Evolutionary conservation across 2,888 invertebrate genomes (phyloP).

Genomic region (Drosophila anceps): DNA sequence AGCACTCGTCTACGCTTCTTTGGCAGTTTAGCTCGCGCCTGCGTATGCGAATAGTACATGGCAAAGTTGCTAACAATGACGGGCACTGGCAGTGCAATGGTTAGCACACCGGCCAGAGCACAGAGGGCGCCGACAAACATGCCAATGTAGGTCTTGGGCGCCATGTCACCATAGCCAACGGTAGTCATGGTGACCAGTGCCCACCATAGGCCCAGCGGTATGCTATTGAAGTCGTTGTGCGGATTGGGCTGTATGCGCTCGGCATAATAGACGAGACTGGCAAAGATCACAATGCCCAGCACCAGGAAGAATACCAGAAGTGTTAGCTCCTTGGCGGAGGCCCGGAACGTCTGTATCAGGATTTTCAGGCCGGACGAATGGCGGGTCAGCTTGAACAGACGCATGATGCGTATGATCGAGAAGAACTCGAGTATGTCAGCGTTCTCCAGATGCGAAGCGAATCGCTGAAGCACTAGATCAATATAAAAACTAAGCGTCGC

Average conservation of each 20-base stretch:
- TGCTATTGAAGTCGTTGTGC: slow-evolving; percentile 98
- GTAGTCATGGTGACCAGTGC: slow-evolving; percentile 99
- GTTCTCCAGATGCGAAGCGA: slow-evolving; percentile 96
- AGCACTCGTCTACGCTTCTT: slow-evolving; percentile 98
- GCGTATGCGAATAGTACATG: slow-evolving; percentile 97
- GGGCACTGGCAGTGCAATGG: slow-evolving; percentile 99
- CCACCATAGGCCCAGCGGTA: slow-evolving; percentile 99
- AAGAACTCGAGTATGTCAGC: slow-evolving; percentile 99
- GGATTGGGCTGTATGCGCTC: slow-evolving; percentile 98
- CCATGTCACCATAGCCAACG: slow-evolving; percentile 99
- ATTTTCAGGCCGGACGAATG: slow-evolving; percentile 99
- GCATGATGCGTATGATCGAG: slow-evolving; percentile 98
- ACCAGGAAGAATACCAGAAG: slow-evolving; percentile 98
- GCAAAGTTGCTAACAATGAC: slow-evolving; percentile 99
- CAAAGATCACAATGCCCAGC: slow-evolving; percentile 98
- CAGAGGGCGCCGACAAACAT: slow-evolving; percentile 99
- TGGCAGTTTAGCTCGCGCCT: slow-evolving; percentile 99
- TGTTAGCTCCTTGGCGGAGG: slow-evolving; percentile 98
- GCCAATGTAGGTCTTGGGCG: slow-evolving; percentile 98
- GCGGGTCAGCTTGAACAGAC: slow-evolving; percentile 97
- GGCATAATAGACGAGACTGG: slow-evolving; percentile 98
- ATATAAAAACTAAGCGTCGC: slow-evolving; percentile 99
- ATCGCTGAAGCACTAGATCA: slow-evolving; percentile 94
- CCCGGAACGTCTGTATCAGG: slow-evolving; percentile 98
- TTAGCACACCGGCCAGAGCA: slow-evolving; percentile 98